Percentiles rank a stretch among this genome's conserved stretches.
phyloP scores from a whole-genome alignment of 2,888 invertebrate species.

The Nomada fucata region DNA sequence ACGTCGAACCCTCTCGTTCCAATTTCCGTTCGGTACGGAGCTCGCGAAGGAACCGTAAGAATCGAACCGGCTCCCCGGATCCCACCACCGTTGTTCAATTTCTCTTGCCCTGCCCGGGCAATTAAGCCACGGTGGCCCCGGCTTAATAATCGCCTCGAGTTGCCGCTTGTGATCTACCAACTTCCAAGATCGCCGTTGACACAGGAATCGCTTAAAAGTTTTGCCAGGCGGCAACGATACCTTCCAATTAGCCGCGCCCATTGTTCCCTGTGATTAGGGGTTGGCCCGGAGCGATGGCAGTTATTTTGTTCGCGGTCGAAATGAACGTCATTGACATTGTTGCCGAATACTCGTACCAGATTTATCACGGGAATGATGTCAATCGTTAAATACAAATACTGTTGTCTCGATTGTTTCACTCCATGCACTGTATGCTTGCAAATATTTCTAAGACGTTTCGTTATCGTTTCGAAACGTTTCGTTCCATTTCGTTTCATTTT shows the following conservation, averaged over 20 bases:
- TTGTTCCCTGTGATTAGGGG: background rate
- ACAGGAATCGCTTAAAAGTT: constrained; percentile 11
- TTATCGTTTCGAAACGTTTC: too few species aligned
- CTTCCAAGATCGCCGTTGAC: constrained; percentile 4
- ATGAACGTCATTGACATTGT: too few species aligned
- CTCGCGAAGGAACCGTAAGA: constrained; percentile 9
- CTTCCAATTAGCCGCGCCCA: background rate
- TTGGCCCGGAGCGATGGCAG: background rate
- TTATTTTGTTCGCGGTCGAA: background rate
- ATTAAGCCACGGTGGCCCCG: constrained; percentile 12
- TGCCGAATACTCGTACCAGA: too few species aligned
- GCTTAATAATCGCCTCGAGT: constrained; percentile 16
- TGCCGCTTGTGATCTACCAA: constrained; percentile 15
- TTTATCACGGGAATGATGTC: too few species aligned
- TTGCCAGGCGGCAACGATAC: background rate
- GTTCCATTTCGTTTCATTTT: too few species aligned
- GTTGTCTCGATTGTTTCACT: too few species aligned
- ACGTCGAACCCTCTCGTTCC: constrained; percentile 1
- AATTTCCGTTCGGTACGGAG: background rate
- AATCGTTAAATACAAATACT: too few species aligned
- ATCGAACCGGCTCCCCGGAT: background rate
- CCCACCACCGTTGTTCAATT: background rate
- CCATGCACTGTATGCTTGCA: too few species aligned
- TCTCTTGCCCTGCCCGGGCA: constrained; percentile 20
- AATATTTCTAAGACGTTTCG: too few species aligned